Evolutionary conservation across 2,113 vertebrate species (phyloP).

Genomic region (Sapajus apella): DNA sequence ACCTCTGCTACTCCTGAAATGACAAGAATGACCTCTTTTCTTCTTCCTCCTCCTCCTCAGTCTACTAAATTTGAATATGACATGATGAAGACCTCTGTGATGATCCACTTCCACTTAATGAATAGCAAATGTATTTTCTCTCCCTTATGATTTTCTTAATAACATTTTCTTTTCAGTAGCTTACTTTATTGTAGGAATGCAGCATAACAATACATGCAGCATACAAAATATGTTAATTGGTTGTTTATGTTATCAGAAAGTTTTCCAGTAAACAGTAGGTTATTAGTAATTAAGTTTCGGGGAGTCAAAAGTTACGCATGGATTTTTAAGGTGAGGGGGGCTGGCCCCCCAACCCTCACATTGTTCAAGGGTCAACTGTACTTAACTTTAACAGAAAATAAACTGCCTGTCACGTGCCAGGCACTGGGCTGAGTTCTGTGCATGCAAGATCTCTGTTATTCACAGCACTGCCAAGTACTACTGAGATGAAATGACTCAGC

Average conservation of each 20-base stretch:
- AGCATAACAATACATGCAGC: background rate
- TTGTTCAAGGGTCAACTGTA: background rate
- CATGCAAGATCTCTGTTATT: background rate
- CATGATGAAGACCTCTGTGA: background rate
- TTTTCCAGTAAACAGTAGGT: background rate
- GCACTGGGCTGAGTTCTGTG: background rate
- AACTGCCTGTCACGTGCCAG: background rate
- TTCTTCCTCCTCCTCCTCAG: background rate
- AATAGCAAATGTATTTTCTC: background rate
- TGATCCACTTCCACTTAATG: background rate
- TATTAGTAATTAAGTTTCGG: background rate
- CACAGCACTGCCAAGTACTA: background rate
- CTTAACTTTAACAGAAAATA: slow-evolving; percentile 24
- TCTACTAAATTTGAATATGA: background rate
- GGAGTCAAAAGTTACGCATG: background rate
- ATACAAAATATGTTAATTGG: background rate
- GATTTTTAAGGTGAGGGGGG: background rate
- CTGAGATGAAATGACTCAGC: background rate
- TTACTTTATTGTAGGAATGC: background rate
- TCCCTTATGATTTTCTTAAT: background rate
- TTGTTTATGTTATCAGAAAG: background rate
- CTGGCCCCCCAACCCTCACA: background rate
- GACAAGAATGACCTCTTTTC: background rate
- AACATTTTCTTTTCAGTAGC: background rate
- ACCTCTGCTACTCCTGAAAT: background rate